Conservation (phyloP, 2,113 vertebrate genomes). For the Garra rufa region DNA sequence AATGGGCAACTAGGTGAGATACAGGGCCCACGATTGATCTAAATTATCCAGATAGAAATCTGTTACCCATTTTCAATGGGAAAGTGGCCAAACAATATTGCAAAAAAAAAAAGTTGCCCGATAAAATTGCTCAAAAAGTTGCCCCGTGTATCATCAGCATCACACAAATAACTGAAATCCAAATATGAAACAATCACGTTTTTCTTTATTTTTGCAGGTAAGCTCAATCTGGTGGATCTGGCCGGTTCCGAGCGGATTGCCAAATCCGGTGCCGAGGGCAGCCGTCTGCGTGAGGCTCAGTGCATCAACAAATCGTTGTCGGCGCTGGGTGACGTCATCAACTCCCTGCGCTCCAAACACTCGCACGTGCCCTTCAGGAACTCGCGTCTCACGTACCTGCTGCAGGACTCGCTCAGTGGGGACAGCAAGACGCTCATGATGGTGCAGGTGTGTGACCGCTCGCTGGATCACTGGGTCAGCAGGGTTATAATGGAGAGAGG, state of each 20-base stretch:
- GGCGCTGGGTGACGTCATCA: slow-evolving; percentile 91
- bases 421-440: slow-evolving; percentile 99
- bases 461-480: not conserved
- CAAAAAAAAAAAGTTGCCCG: too few species aligned
- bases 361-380: slow-evolving; percentile 95
- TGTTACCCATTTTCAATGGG: too few species aligned
- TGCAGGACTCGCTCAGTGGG: slow-evolving; percentile 92
- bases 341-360: slow-evolving; percentile 88
- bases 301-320: slow-evolving; percentile 97
- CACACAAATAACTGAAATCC: not conserved
- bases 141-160: too few species aligned
- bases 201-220: slow-evolving; percentile 74
- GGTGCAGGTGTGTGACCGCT: slow-evolving; percentile 83
- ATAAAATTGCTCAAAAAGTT: too few species aligned
- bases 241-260: slow-evolving; percentile 93
- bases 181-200: not conserved
- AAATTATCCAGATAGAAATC: too few species aligned
- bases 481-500: not conserved
- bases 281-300: slow-evolving; percentile 90
- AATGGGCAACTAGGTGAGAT: too few species aligned
- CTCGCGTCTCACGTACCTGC: slow-evolving; percentile 97
- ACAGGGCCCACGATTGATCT: too few species aligned
- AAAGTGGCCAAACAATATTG: too few species aligned
- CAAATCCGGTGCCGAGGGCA: slow-evolving; percentile 90
- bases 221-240: slow-evolving; percentile 95